Evolutionary conservation across 2,888 invertebrate species (phyloP), one percentile per base, ranked within the genome.

Genomic region (Crematogaster levior): DNA sequence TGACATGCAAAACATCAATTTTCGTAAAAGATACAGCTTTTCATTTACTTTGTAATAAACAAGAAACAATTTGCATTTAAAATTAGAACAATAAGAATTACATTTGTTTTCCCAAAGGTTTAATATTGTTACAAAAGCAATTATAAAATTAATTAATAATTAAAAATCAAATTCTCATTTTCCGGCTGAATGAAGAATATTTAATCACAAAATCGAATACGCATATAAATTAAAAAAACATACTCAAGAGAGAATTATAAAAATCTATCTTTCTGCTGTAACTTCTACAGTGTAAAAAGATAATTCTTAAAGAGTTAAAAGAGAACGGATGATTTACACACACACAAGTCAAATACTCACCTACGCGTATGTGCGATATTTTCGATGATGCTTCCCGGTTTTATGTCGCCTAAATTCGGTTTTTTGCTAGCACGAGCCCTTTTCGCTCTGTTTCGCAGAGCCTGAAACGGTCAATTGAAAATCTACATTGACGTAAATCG

Each of bases 311-410:
- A 65, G 27, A 65, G 24, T n/a, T 30, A 65, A n/a, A n/a, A n/a
- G n/a, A n/a, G n/a, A n/a, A 56, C 37, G 40, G 37, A n/a, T 24
- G 7, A 37, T 66, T 40, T 82, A 37, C 18, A 48, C 30, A 72
- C n/a, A n/a, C n/a, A n/a, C n/a, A n/a, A n/a, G 12, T 34, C 65
- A 10, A 70, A 21, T 75, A 91, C 93, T 94, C 89, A 94, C 93
- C 95, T 93, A 88, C 97, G 95, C 34, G 97, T 97, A 93, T 97
- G 97, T 70, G 98, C 97, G 86, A 98, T 96, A 94, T 98, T 98
- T 95, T 98, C 98, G 95, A 98, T 98, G 92, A 98, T 98, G 91
- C 97, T 97, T 83, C 97, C 97, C 51, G 96, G 96, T 88, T 96
- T 96, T 83, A 96, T 95, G 91, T 97, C 97, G 70, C 97, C 96